Evolutionary conservation across 2,888 invertebrate genomes (phyloP), one percentile per base, ranked within the genome.

Genomic region (Machimus rusticus): DNA sequence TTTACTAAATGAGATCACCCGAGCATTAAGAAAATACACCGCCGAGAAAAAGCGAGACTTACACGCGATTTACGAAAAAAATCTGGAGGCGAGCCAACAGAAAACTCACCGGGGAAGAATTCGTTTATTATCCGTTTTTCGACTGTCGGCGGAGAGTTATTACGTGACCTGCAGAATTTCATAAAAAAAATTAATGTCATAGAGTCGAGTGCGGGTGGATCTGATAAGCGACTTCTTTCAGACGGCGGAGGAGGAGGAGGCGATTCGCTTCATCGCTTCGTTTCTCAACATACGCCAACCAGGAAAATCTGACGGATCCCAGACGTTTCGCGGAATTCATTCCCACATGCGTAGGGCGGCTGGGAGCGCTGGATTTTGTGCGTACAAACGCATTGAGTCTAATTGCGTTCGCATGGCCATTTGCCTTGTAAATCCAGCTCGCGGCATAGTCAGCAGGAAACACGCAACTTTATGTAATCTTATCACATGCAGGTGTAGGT

Each of bases 381-480:
- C 34, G 76, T 39, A 76, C n/a, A 14, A 51, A 51, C 51, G 76
- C 5, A 37, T 16, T 14, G 43, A 12, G 46, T 78, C 12, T 82
- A 82, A 37, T 82, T 66, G 51, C 81, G 31, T 3, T 81, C 51
- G 23, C 28, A 81, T n/a, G 43, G 81, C 31, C 12, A 43, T 79
- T 79, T 43, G 46, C 79, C 5, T 43, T 19, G 82, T 37, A 82
- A 57, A 66, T 82, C 57, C 51, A 78, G 37, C 19, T 31, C 37
- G 31, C 51, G 19, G 28, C 37, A 37, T 12, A 78, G 43, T 23
- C 43, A 82, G 34, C 82, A 82, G 82, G 82, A 82, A 82, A 57
- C 82, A 82, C 82, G 82, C 82, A 82, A 82, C 14, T 82, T 82
- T 57, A 82, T 37, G 82, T 82, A 82, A 82, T 82, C 57, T 28